Evolutionary conservation across 2,797 vertebrate species (phyloP).

Genomic region (Antennarius maculatus): DNA sequence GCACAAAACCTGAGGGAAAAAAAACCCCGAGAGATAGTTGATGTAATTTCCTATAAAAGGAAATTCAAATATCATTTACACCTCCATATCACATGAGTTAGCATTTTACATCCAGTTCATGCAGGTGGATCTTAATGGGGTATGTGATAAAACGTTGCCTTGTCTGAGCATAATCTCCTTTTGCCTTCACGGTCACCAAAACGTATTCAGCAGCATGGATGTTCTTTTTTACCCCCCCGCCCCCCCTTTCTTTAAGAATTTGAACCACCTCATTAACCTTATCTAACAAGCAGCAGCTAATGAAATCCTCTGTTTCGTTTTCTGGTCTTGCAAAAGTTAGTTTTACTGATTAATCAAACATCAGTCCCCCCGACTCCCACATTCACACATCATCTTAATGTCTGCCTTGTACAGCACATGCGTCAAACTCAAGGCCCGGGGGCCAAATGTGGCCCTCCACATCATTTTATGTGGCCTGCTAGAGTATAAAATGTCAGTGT

Average conservation of each 20-base stretch:
- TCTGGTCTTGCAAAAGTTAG: constrained; percentile 66
- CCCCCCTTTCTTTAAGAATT: constrained; percentile 34
- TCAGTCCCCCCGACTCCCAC: constrained; percentile 31
- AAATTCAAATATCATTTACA: not conserved
- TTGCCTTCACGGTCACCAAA: constrained; percentile 42
- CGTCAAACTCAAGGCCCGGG: no score
- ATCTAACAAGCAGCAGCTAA: constrained; percentile 70
- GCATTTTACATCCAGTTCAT: constrained; percentile 12
- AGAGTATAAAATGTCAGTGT: no score
- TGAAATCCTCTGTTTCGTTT: constrained; percentile 70
- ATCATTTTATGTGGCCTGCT: no score
- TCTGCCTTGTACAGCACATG: constrained; percentile 38
- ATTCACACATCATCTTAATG: constrained; percentile 55
- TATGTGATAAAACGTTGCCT: constrained; percentile 25
- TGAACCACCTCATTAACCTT: constrained; percentile 76
- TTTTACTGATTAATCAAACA: constrained; percentile 78
- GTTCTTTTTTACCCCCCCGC: constrained; percentile 26
- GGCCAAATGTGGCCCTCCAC: no score
- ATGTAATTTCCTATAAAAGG: not conserved
- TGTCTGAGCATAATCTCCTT: constrained; percentile 48
- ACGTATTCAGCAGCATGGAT: constrained; percentile 52
- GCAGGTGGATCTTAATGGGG: constrained; percentile 18
- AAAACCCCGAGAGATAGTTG: constrained; percentile 8
- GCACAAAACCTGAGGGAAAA: constrained; percentile 46
- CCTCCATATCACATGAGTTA: not conserved